Evolutionary conservation across 2,113 vertebrate species (phyloP).

Genomic region (Spilogale gracilis): DNA sequence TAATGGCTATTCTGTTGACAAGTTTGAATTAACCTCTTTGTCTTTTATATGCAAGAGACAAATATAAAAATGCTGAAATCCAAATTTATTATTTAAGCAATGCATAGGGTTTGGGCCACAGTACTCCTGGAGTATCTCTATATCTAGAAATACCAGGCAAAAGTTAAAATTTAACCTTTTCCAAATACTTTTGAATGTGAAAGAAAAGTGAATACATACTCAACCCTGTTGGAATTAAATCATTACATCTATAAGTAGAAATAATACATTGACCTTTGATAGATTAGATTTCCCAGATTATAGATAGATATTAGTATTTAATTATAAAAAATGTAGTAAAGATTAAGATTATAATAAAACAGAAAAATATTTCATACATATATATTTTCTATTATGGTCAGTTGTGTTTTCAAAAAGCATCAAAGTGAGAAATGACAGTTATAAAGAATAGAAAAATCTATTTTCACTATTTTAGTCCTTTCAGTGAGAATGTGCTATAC

Average conservation of each 20-base stretch:
- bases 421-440: constrained; percentile 62
- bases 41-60: not conserved
- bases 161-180: not conserved
- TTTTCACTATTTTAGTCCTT: constrained; percentile 3
- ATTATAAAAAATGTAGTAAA: constrained; percentile 49
- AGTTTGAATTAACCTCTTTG: not conserved
- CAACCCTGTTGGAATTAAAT: not conserved
- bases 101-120: not conserved
- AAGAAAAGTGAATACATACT: not conserved
- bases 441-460: constrained; percentile 46
- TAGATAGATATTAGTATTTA: constrained; percentile 58
- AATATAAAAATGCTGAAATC: not conserved
- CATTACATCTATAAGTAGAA: constrained; percentile 50
- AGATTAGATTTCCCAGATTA: constrained; percentile 62
- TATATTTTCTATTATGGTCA: constrained; percentile 39
- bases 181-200: not conserved
- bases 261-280: constrained; percentile 37
- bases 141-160: not conserved
- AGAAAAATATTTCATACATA: not conserved
- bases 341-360: constrained; percentile 70
- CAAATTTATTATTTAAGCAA: not conserved
- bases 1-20: not conserved
- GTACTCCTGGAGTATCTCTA: not conserved
- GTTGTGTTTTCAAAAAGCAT: constrained; percentile 53
- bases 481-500: not conserved